Evolutionary conservation across 2,113 vertebrate genomes (phyloP).

Genomic region (Elachura formosa): DNA sequence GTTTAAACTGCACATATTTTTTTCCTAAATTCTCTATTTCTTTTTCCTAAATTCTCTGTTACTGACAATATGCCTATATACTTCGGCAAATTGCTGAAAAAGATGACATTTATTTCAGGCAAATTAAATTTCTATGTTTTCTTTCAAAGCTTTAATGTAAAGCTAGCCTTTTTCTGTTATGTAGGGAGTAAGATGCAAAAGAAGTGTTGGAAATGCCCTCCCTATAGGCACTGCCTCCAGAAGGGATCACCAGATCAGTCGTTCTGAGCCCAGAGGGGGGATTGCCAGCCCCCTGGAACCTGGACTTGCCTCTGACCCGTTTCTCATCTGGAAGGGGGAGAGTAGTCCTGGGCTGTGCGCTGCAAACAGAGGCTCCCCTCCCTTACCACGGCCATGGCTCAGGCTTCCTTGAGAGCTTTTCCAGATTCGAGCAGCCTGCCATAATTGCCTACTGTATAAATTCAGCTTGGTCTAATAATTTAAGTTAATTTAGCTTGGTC

Average conservation of each 20-base stretch:
- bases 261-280: neutral
- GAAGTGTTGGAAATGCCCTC: neutral
- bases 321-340: neutral
- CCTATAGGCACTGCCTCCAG: neutral
- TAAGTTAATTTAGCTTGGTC: too few species aligned
- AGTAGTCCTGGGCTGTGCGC: neutral
- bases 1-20: neutral
- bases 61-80: neutral
- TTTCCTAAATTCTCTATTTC: neutral
- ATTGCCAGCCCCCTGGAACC: neutral
- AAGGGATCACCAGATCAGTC: neutral
- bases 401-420: neutral
- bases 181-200: neutral
- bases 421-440: neutral
- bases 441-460: constrained; percentile 1
- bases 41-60: neutral
- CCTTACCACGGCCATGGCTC: neutral
- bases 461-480: neutral
- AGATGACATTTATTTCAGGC: neutral
- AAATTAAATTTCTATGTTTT: neutral
- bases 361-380: neutral
- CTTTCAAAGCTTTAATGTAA: neutral
- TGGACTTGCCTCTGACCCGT: neutral
- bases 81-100: neutral
- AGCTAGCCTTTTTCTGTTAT: neutral